phyloP scores from a whole-genome alignment of 2,888 invertebrate species.

The Adelphocoris suturalis region DNA sequence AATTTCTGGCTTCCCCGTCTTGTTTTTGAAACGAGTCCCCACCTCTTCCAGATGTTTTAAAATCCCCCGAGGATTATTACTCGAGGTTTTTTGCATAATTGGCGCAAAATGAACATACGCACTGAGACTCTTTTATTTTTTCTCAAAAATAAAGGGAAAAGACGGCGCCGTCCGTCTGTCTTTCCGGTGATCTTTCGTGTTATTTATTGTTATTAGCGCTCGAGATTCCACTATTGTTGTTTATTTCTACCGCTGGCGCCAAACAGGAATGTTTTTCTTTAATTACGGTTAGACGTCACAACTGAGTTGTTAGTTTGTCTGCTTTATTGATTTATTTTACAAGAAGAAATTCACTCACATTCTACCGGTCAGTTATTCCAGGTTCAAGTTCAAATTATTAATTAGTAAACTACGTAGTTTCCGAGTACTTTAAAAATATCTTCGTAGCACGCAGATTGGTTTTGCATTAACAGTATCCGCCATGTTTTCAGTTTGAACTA shows the following conservation, averaged over 20 bases:
- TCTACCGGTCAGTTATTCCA: no score
- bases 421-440: no score
- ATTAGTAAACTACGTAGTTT: no score
- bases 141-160: neutral
- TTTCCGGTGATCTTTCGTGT: neutral
- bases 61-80: neutral
- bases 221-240: neutral
- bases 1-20: constrained; percentile 25
- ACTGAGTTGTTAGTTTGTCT: neutral
- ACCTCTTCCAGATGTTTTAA: neutral
- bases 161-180: neutral
- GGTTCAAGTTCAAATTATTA: no score
- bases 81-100: constrained; percentile 4
- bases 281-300: neutral
- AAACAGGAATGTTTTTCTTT: neutral
- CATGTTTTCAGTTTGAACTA: no score
- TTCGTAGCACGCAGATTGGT: no score
- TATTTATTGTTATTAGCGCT: neutral
- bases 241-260: neutral
- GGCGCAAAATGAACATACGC: constrained; percentile 10
- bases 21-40: constrained; percentile 14
- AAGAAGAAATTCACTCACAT: no score
- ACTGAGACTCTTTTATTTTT: neutral
- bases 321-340: no score
- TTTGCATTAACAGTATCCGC: no score